Evolutionary conservation across 2,113 vertebrate genomes (phyloP), one percentile per base, ranked within the genome.

Genomic region (Rhinoderma darwinii): DNA sequence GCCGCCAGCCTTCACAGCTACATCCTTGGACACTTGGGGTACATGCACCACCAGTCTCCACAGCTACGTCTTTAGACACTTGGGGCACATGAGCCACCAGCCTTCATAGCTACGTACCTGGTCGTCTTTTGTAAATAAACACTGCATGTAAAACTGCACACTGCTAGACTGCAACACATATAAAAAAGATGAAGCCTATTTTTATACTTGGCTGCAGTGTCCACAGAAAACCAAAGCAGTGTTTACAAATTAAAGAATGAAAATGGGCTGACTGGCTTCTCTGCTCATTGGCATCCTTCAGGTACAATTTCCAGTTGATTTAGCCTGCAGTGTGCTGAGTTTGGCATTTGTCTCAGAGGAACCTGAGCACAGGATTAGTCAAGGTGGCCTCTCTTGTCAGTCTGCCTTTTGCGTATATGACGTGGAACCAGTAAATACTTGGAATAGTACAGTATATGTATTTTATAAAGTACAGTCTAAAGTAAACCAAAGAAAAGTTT

Each of bases 391-490:
- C 75, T 50, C n/a, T 39, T 50, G 41, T 17, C 44, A 56, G 84
- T n/a, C 50, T 82, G 51, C 25, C 70, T 54, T 80, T 47, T 43
- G 63, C 66, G 17, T 44, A 32, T 74, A 81, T 37, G n/a, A 59
- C 66, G 63, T 56, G 61, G 84, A 59, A 80, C 35, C 85, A 74
- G 77, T 47, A 81, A 86, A 74, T 73, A 39, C 63, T 72, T 73
- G 43, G 47, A 78, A 81, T 73, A 59, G 27, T 37, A 27, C 20
- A 59, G 27, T 37, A 27, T 12, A 30, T 7, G 20, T 25, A 37
- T 50, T 37, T 39, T 43, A 78, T 68, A 51, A 25, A 25, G 27
- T 51, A 27, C 12, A 51, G 50, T 35, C 39, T 32, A 61, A 61
- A 76, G 41, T 27, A 84, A 75, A 75, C 14, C 59, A 39, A 63